Evolutionary conservation across 2,888 invertebrate genomes (phyloP), one percentile per base, ranked within the genome.

Genomic region (Minunthozetes semirufus): DNA sequence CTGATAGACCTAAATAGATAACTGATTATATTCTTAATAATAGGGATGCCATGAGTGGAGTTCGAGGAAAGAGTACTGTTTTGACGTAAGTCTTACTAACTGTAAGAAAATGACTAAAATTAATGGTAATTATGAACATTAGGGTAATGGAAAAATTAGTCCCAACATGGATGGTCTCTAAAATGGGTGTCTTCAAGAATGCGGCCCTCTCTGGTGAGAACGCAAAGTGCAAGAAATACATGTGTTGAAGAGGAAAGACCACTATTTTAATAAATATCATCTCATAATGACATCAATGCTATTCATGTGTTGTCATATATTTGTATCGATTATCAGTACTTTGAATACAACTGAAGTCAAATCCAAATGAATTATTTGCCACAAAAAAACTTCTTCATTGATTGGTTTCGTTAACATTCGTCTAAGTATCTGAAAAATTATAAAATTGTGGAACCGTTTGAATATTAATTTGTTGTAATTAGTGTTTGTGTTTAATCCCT

Each of bases 221-320:
- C 15, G 79, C 77, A 27, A 80, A 80, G 72, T 80, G 80, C 73
- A 78, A 79, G 63, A 79, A 79, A 61, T 80, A 79, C 75, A 78
- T 78, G 42, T 80, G 80, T 48, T 63, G 76, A 42, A 42, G 53
- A 53, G 5, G n/a, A 19, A 19, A n/a, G 29, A 73, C 22, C 4
- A n/a, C 25, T 48, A 46, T 38, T 70, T 19, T 42, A n/a, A 25
- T 42, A 48, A 70, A 42, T 46, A 42, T 61, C 61, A 61, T 61
- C 61, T 61, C 61, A 61, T 61, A 22, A 25, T 17, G 25, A 15
- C 22, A 17, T 61, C 42, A 42, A 42, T 42, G 42, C 42, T 27
- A 61, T 61, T 61, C 61, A 61, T 27, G 27, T 61, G 22, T 61
- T 61, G 25, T 61, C 19, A 22, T 25, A 22, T 25, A 53, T 25